These are phyloP conservation scores for Gambusia holbrooki DNA, from an alignment of 2,113 vertebrate species.

Conservation along the genomic window DNA sequence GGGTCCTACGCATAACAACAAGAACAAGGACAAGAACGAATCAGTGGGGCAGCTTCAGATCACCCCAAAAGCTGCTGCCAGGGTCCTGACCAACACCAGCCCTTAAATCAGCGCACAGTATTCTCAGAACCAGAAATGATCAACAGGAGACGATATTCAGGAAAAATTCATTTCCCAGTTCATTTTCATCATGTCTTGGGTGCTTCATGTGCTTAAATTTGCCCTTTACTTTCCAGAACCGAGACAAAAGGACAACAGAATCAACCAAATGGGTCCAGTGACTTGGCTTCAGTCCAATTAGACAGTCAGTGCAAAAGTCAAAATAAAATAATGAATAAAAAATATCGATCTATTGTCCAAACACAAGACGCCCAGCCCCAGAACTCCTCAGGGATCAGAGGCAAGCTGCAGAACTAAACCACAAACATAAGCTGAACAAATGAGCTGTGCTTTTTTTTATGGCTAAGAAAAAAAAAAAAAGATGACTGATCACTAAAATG, in stretches of 20 bases:
- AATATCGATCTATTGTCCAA: constrained; percentile 13
- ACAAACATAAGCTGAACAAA: not conserved
- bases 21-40: too few relatives aligned
- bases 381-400: not conserved
- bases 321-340: not conserved
- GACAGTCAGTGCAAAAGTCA: constrained; percentile 3
- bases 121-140: not conserved
- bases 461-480: too few relatives aligned
- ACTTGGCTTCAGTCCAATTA: constrained; percentile 1
- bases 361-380: not conserved
- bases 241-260: too few relatives aligned
- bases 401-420: not conserved
- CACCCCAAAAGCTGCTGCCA: too few relatives aligned
- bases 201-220: too few relatives aligned
- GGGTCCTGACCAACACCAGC: too few relatives aligned
- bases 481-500: not conserved
- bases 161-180: not conserved
- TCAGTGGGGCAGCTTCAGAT: too few relatives aligned
- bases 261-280: not conserved
- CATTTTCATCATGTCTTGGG: too few relatives aligned
- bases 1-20: too few relatives aligned
- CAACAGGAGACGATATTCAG: not conserved
- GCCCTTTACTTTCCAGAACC: too few relatives aligned
- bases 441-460: not conserved
- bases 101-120: not conserved